These are phyloP conservation scores for Lasioglossum albipes DNA, from an alignment of 1,140 invertebrate species.

Conservation along the genomic window DNA sequence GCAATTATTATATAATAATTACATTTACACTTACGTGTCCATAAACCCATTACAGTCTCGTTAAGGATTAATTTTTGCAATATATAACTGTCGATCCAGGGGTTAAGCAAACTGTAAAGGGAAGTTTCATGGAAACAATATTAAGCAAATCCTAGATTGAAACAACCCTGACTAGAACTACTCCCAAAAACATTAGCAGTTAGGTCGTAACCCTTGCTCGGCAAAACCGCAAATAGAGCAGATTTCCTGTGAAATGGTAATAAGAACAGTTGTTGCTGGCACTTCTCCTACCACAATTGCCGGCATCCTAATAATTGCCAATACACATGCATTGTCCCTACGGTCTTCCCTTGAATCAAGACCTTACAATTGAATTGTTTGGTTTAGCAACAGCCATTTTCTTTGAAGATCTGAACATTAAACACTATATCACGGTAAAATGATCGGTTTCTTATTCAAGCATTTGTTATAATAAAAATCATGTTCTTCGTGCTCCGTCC, in stretches of 20 bases:
- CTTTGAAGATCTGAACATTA: not conserved
- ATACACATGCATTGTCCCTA: constrained; percentile 2
- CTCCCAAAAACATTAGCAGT: not conserved
- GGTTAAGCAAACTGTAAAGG: not conserved
- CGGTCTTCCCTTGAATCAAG: not conserved
- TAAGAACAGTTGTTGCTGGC: constrained; percentile 23
- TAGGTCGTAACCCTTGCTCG: not conserved
- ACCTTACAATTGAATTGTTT: not conserved
- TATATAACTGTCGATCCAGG: too few relatives aligned
- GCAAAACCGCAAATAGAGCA: constrained; percentile 20
- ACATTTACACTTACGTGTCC: not conserved
- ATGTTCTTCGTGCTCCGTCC: too few relatives aligned
- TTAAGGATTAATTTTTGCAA: not conserved
- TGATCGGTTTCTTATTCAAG: too few relatives aligned
- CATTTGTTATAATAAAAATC: too few relatives aligned
- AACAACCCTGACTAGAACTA: not conserved
- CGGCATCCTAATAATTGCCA: constrained; percentile 7
- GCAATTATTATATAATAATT: too few relatives aligned
- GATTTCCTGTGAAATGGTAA: constrained; percentile 22
- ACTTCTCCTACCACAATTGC: constrained; percentile 3
- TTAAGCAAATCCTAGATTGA: constrained; percentile 11
- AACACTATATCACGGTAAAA: too few relatives aligned
- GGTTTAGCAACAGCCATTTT: not conserved
- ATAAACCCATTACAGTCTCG: not conserved
- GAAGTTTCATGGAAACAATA: not conserved